phyloP scores from a whole-genome alignment of 2,797 vertebrate genomes.

The Chiloscyllium punctatum region DNA sequence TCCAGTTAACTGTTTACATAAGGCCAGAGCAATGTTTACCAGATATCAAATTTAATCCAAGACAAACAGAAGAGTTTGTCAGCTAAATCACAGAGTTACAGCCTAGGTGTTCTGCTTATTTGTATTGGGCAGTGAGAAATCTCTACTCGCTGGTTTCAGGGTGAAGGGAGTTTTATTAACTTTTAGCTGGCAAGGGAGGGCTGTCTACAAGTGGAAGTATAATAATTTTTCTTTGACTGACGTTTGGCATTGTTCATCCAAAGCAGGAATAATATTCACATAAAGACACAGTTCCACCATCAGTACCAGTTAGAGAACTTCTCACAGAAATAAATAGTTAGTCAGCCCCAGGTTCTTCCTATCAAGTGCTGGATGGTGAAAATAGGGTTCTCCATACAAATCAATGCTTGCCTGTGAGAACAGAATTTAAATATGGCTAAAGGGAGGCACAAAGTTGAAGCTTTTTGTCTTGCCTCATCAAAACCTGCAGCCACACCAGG shows the following conservation, averaged over 20 bases:
- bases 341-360: background rate
- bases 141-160: conserved; percentile 21
- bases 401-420: background rate
- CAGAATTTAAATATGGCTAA: too few relatives aligned
- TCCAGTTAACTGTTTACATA: conserved; percentile 51
- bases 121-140: conserved; percentile 33
- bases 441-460: too few relatives aligned
- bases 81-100: conserved; percentile 31
- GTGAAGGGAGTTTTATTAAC: conserved; percentile 25
- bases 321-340: background rate
- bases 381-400: background rate
- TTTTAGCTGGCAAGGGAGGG: background rate
- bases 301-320: background rate
- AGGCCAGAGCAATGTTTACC: conserved; percentile 45
- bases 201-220: conserved; percentile 8
- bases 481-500: too few relatives aligned
- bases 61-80: conserved; percentile 35
- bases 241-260: background rate
- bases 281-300: background rate
- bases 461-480: too few relatives aligned
- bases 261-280: conserved; percentile 15
- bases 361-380: background rate
- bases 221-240: background rate
- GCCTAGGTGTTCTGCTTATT: conserved; percentile 36
- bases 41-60: conserved; percentile 36